These are phyloP conservation scores for Anhinga rufa DNA, from an alignment of 2,113 vertebrate genomes.

Conservation along the genomic window DNA sequence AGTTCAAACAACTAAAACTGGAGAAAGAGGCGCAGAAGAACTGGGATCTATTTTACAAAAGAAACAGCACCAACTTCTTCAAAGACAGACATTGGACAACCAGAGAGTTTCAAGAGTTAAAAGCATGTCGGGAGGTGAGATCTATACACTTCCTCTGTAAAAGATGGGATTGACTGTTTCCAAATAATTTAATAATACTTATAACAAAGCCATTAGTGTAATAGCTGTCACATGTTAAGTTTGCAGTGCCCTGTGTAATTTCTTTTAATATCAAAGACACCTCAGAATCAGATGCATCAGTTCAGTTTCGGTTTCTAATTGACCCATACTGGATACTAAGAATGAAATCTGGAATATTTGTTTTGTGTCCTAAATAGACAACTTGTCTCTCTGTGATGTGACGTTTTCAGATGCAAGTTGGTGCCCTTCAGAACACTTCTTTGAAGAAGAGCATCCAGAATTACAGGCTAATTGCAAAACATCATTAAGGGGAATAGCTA, in stretches of 20 bases:
- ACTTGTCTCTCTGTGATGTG: neutral
- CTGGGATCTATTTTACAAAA: slow-evolving; percentile 98
- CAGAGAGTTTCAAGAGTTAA: slow-evolving; percentile 92
- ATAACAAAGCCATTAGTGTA: neutral
- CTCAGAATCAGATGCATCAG: neutral
- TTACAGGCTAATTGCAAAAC: neutral
- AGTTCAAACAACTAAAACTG: slow-evolving; percentile 87
- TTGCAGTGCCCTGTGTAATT: neutral
- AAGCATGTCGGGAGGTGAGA: slow-evolving; percentile 81
- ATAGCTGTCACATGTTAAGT: neutral
- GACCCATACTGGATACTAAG: neutral
- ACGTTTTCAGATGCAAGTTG: neutral
- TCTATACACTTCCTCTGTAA: neutral
- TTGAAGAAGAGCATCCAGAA: neutral
- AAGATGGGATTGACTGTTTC: neutral
- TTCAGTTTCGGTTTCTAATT: neutral
- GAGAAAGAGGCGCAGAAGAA: slow-evolving; percentile 94
- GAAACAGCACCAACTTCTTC: slow-evolving; percentile 93
- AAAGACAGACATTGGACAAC: slow-evolving; percentile 96
- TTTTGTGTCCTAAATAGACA: neutral
- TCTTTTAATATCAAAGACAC: neutral
- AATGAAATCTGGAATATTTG: neutral
- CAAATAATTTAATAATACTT: neutral
- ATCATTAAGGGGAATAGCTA: neutral
- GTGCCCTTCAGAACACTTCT: neutral